Percentiles rank a stretch among this genome's conserved stretches.
These are phyloP conservation scores for Drosophila subsilvestris DNA, from an alignment of 2,888 invertebrate genomes.

Conservation along the genomic window DNA sequence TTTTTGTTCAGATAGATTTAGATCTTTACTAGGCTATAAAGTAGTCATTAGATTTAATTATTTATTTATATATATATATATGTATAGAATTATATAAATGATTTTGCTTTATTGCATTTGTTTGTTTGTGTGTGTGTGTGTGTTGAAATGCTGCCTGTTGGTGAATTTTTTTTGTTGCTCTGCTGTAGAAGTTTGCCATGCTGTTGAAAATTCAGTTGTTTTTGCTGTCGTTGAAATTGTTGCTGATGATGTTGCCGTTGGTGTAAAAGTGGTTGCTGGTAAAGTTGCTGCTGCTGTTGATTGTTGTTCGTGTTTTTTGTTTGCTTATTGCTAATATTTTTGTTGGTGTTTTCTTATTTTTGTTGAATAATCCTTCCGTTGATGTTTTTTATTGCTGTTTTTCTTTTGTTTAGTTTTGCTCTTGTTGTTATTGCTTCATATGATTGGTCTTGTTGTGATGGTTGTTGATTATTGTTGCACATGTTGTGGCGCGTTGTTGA, in stretches of 20 bases:
- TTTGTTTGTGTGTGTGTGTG: slow-evolving; percentile 9
- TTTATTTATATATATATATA: slow-evolving; percentile 17
- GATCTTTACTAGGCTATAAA: slow-evolving; percentile 26
- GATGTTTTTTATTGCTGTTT: background rate
- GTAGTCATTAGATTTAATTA: slow-evolving; percentile 25
- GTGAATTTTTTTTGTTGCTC: background rate
- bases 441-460: slow-evolving; percentile 3
- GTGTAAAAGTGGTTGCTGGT: background rate
- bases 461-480: background rate
- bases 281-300: background rate
- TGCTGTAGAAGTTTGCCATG: slow-evolving; percentile 1
- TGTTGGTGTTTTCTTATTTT: slow-evolving; percentile 1
- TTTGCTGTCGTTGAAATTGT: slow-evolving; percentile 6
- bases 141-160: slow-evolving; percentile 2
- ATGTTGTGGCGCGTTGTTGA: slow-evolving; percentile 4
- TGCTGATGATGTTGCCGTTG: background rate
- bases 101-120: slow-evolving; percentile 2
- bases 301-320: slow-evolving; percentile 11
- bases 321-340: background rate
- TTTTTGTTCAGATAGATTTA: slow-evolving; percentile 29
- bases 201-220: slow-evolving; percentile 5
- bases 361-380: background rate
- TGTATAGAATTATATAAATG: slow-evolving; percentile 12
- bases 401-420: background rate
- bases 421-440: slow-evolving; percentile 9